phyloP scores from a whole-genome alignment of 2,888 invertebrate genomes.

The Plagodis pulveraria region DNA sequence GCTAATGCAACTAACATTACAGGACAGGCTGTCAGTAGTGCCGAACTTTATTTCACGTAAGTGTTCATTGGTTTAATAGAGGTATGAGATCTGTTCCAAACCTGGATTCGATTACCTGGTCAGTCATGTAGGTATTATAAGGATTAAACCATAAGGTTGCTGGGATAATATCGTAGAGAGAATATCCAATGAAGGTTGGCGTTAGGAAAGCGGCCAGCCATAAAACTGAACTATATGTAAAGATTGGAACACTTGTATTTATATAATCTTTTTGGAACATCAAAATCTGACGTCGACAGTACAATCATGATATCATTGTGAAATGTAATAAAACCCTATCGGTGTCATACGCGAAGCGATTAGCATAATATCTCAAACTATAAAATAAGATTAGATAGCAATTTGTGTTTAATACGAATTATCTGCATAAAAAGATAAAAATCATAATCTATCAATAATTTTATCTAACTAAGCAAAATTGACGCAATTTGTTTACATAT shows the following conservation, averaged over 20 bases:
- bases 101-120: no score
- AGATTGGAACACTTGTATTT: not conserved
- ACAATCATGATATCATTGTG: slow-evolving; percentile 3
- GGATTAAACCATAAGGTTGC: no score
- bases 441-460: no score
- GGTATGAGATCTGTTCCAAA: no score
- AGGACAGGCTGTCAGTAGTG: slow-evolving; percentile 74
- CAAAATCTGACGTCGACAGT: not conserved
- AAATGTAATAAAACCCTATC: slow-evolving; percentile 20
- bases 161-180: no score
- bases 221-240: not conserved
- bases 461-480: slow-evolving; percentile 4
- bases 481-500: not conserved
- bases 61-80: slow-evolving; percentile 34
- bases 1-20: slow-evolving; percentile 42
- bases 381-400: slow-evolving; percentile 14
- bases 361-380: slow-evolving; percentile 9
- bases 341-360: slow-evolving; percentile 11
- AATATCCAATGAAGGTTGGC: no score
- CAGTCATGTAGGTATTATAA: no score
- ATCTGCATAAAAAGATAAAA: slow-evolving; percentile 7
- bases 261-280: not conserved
- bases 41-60: slow-evolving; percentile 86
- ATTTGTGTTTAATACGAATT: not conserved
- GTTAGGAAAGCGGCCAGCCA: no score